Conservation (phyloP, 2,888 invertebrate species). For the Epiblema foenella region DNA sequence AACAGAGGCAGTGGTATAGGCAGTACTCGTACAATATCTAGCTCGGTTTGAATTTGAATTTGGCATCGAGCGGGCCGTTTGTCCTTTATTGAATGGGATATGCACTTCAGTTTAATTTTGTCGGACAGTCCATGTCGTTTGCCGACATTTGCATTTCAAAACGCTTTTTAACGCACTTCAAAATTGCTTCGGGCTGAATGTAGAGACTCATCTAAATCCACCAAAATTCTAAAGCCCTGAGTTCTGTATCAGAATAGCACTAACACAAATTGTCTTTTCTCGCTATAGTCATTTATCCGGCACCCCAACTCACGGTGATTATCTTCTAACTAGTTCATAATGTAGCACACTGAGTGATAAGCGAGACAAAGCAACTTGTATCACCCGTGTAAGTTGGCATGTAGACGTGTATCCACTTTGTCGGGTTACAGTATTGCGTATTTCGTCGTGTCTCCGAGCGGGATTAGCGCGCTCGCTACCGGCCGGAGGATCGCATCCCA, state of each 20-base stretch:
- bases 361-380: conserved; percentile 5
- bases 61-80: conserved; percentile 39
- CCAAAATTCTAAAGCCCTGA: background rate
- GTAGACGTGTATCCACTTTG: conserved; percentile 6
- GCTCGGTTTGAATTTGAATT: conserved; percentile 39
- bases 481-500: background rate
- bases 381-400: background rate
- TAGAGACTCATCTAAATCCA: background rate
- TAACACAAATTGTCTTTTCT: background rate
- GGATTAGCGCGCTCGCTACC: conserved; percentile 18
- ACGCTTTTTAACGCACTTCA: conserved; percentile 33
- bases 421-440: conserved; percentile 6
- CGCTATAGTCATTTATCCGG: background rate
- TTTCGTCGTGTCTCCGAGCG: conserved; percentile 14
- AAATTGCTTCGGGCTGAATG: background rate
- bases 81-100: conserved; percentile 40
- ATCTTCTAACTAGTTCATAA: background rate
- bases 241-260: background rate
- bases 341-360: background rate
- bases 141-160: conserved; percentile 41
- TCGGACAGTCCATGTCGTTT: conserved; percentile 29
- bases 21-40: conserved; percentile 30
- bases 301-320: background rate
- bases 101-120: conserved; percentile 43
- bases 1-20: conserved; percentile 8